Base-by-base conservation (phyloP, 2,113 vertebrate genomes). In the Ascaphus truei region DNA sequence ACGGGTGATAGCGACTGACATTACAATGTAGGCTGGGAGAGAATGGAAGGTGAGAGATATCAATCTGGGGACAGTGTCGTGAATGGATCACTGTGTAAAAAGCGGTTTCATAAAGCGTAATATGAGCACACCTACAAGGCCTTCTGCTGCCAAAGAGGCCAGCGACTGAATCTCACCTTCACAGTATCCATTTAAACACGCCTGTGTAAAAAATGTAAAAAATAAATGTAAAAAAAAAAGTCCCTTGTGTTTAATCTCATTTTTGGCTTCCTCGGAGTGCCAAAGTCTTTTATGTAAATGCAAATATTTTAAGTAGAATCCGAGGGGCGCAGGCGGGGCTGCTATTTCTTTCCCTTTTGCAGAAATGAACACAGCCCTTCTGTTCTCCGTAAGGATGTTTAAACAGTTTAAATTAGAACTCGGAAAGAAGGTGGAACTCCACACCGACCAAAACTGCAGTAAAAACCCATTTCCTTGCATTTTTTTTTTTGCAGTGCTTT, bases 381-480 rank as follows among this genome's bases (percentile, higher is more conserved):
- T 25, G 60, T 60, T 72, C 52, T 56, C 0, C 1, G 8, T 0
- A 7, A 51, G 39, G 62, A 22, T 63, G 60, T 63, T 69, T 61
- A 64, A 71, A 27, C 23, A 20, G 37, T 50, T 78, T 68, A 52
- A n/a, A 30, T 41, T 61, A 50, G 41, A 55, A 33, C 63, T 43
- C 57, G 43, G 39, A 61, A 50, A 72, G 41, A 55, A 43, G 34
- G 62, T n/a, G 9, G 16, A 0, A 0, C 47, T 62, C 64, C 37
- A 63, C 63, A 57, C 56, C 50, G 56, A 58, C 58, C 31, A 39
- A 37, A 22, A 41, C 2, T 0, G 59, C 53, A 26, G 15, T 62
- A 58, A 50, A 55, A 48, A 27, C 34, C 48, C 39, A 16, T 72
- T 77, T 72, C 65, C 27, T 33, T 25, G 39, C 11, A 1, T 0